Evolutionary conservation across 2,797 vertebrate species (phyloP).

Genomic region (Lithobates pipiens): DNA sequence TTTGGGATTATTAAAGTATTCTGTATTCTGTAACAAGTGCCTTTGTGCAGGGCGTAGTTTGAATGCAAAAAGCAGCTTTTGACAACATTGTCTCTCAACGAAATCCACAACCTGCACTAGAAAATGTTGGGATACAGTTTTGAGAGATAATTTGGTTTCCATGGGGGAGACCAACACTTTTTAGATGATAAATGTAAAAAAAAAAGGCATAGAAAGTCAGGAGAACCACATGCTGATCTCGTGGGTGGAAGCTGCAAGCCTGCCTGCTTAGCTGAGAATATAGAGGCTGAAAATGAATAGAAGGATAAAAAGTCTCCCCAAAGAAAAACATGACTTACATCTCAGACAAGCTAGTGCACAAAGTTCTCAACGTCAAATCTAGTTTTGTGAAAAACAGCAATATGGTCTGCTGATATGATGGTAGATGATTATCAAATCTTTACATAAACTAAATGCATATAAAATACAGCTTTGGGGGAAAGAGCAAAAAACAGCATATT

Average conservation of each 20-base stretch:
- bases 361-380: background rate
- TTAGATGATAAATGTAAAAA: no score
- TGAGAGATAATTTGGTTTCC: no score
- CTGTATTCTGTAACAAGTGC: no score
- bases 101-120: no score
- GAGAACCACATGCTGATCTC: background rate
- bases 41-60: no score
- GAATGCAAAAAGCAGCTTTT: no score
- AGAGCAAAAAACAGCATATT: constrained; percentile 30
- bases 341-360: background rate
- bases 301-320: background rate
- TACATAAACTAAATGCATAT: background rate
- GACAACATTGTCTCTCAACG: no score
- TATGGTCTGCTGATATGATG: background rate
- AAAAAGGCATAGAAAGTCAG: background rate
- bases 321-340: background rate
- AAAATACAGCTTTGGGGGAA: constrained; percentile 3
- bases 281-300: background rate
- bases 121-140: background rate
- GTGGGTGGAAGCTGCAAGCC: background rate
- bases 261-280: background rate
- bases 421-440: background rate
- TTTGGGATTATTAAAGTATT: no score
- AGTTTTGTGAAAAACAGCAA: background rate
- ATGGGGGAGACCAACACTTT: no score